Evolutionary conservation across 2,797 vertebrate species (phyloP).

Genomic region (Smutsia temminckii): DNA sequence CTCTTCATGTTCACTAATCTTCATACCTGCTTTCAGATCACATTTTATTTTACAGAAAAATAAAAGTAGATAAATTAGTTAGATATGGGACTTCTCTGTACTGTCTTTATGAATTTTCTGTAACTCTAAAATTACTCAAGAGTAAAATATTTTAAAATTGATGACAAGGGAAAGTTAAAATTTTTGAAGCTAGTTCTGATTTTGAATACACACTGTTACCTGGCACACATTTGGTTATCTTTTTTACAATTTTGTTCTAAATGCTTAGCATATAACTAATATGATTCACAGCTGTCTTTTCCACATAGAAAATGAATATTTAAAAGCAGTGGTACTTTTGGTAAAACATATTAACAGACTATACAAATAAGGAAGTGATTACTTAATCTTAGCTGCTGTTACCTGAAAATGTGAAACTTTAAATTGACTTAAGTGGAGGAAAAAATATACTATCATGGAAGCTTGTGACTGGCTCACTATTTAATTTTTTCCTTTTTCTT

Average conservation of each 20-base stretch:
- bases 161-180: background rate
- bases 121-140: constrained; percentile 50
- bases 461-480: background rate
- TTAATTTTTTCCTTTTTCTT: background rate
- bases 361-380: background rate
- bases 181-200: constrained; percentile 1
- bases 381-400: background rate
- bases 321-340: constrained; percentile 41
- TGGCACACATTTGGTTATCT: constrained; percentile 14
- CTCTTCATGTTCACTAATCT: constrained; percentile 16
- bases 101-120: background rate
- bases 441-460: background rate
- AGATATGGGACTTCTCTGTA: background rate
- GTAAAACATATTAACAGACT: background rate
- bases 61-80: background rate
- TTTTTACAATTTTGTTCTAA: background rate
- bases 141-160: constrained; percentile 1
- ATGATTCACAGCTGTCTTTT: background rate
- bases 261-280: background rate
- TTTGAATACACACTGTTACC: background rate
- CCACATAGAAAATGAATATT: constrained; percentile 31
- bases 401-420: background rate
- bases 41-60: constrained; percentile 54
- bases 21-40: constrained; percentile 16
- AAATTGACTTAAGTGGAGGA: constrained; percentile 7